Conservation (phyloP, 2,113 vertebrate species). For the Crotalus viridis region DNA sequence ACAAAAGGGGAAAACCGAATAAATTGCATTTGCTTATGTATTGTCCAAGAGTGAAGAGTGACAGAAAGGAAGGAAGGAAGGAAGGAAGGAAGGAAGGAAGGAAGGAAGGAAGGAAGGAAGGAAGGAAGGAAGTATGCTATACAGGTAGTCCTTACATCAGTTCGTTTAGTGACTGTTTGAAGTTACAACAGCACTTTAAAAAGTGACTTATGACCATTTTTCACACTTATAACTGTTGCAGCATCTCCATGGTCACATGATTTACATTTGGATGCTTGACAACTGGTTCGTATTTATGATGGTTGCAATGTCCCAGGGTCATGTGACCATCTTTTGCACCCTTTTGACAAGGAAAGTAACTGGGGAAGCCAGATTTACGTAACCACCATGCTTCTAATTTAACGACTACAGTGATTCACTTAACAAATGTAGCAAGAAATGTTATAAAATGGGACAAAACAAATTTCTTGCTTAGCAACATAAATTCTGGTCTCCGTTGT, state of each 20-base stretch:
- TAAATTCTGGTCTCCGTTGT: not conserved
- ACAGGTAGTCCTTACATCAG: not conserved
- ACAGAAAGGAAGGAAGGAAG: not conserved
- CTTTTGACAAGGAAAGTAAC: too few species aligned
- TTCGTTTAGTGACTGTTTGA: not conserved
- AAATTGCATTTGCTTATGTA: conserved; percentile 38
- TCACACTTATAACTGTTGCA: not conserved
- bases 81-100: not conserved
- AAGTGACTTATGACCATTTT: not conserved
- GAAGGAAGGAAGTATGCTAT: not conserved
- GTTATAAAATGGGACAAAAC: not conserved
- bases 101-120: not conserved
- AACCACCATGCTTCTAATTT: not conserved
- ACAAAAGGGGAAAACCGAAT: conserved; percentile 51
- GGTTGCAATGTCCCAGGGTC: not conserved
- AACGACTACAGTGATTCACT: not conserved
- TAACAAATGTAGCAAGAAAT: not conserved
- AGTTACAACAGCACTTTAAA: not conserved
- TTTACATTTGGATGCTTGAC: not conserved
- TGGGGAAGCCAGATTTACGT: not conserved
- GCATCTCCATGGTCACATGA: not conserved
- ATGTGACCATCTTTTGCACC: too few species aligned
- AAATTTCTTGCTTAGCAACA: not conserved
- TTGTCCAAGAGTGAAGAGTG: not conserved
- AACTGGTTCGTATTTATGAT: not conserved